A percentile compares a stretch with the other conserved stretches of the same genome.
Evolutionary conservation across 1,140 invertebrate species (phyloP).

Genomic region (Diplogasteroides magnus): DNA sequence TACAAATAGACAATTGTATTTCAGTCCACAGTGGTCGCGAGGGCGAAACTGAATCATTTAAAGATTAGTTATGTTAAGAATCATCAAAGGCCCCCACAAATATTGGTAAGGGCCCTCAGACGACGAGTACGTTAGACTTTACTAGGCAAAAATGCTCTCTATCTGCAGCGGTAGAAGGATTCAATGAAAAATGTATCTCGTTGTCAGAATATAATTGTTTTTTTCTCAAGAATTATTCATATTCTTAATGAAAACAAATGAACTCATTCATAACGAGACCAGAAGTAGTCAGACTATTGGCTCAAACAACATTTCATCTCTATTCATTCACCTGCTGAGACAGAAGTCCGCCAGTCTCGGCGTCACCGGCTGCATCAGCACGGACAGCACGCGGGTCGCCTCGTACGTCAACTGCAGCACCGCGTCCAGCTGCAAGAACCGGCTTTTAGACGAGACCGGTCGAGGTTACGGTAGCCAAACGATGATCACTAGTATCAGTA

Average conservation of each 20-base stretch:
- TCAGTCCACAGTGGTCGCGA: too few relatives aligned
- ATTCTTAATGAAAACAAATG: not conserved
- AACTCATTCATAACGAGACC: not conserved
- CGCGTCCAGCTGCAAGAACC: slow-evolving; percentile 64
- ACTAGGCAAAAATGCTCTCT: too few relatives aligned
- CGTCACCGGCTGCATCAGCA: slow-evolving; percentile 77
- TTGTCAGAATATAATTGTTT: too few relatives aligned
- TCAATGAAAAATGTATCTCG: too few relatives aligned
- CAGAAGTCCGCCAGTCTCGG: slow-evolving; percentile 61
- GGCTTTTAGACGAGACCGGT: slow-evolving; percentile 17
- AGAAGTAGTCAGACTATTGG: not conserved
- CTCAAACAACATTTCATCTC: not conserved
- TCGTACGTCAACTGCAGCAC: slow-evolving; percentile 78
- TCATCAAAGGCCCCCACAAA: too few relatives aligned
- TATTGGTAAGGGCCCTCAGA: too few relatives aligned
- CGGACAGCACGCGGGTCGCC: slow-evolving; percentile 69
- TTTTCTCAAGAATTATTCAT: slow-evolving; percentile 4
- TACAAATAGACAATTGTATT: too few relatives aligned
- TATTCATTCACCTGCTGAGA: slow-evolving; percentile 16
- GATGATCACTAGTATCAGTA: not conserved
- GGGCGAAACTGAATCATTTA: too few relatives aligned
- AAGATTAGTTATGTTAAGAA: too few relatives aligned
- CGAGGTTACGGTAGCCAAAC: not conserved
- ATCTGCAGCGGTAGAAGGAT: too few relatives aligned
- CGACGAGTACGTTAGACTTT: too few relatives aligned